A percentile compares a stretch with the other conserved stretches of the same genome.
phyloP scores from a whole-genome alignment of 2,797 vertebrate species.

The Mus minutoides region DNA sequence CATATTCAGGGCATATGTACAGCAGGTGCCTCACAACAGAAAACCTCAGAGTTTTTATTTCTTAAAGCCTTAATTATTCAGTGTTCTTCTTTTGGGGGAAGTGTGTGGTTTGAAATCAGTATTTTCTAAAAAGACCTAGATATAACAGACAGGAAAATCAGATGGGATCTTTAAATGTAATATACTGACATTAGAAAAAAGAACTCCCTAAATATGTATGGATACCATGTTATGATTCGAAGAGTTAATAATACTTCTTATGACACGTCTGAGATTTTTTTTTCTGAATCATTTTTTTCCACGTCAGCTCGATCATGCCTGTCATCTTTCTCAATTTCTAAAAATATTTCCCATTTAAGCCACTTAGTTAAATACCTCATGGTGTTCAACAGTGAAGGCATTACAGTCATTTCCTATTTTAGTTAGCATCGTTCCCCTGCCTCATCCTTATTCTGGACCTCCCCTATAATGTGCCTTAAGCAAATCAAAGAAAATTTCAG shows the following conservation, averaged over 20 bases:
- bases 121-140: constrained; percentile 47
- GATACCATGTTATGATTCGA: constrained; percentile 12
- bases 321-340: constrained; percentile 32
- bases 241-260: constrained; percentile 52
- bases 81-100: neutral
- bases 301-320: constrained; percentile 41
- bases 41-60: constrained; percentile 57
- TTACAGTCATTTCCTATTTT: constrained; percentile 62
- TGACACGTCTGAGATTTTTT: constrained; percentile 43
- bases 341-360: constrained; percentile 58
- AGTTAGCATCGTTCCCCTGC: neutral
- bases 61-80: constrained; percentile 57
- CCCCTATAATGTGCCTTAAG: constrained; percentile 52
- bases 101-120: constrained; percentile 23
- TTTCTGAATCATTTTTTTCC: constrained; percentile 36
- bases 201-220: constrained; percentile 50
- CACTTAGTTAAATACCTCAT: constrained; percentile 63
- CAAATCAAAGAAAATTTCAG: constrained; percentile 73
- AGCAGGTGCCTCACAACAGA: neutral
- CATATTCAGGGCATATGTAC: neutral
- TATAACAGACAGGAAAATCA: constrained; percentile 67
- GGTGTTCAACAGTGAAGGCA: constrained; percentile 53
- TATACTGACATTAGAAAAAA: constrained; percentile 53
- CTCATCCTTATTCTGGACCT: constrained; percentile 50
- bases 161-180: constrained; percentile 50